Evolutionary conservation across 1,140 invertebrate species (phyloP).

Genomic region (Drosophila bocki): DNA sequence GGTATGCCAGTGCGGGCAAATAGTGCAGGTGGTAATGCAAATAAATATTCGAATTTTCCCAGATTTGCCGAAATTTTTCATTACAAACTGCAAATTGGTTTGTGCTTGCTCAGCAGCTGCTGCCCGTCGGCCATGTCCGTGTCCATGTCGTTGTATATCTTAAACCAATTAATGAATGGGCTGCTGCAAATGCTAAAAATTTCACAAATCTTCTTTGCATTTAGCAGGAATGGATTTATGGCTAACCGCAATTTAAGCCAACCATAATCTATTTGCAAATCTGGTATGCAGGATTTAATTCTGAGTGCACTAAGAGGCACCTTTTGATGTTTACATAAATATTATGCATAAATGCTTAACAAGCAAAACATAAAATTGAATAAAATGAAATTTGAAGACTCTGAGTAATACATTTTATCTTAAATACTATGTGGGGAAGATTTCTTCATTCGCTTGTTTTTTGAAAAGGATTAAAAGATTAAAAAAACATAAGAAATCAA

Average conservation of each 20-base stretch:
- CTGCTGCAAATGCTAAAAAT: slow-evolving; percentile 39
- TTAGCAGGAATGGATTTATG: slow-evolving; percentile 25
- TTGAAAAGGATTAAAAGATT: too few relatives aligned
- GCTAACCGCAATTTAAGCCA: slow-evolving; percentile 4
- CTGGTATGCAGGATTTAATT: background rate
- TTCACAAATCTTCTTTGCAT: slow-evolving; percentile 32
- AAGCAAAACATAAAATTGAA: background rate
- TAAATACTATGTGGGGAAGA: background rate
- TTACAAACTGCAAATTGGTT: slow-evolving; percentile 78
- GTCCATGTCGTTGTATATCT: slow-evolving; percentile 28
- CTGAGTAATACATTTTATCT: background rate
- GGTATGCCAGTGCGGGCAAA: background rate
- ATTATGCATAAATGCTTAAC: background rate
- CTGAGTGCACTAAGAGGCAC: background rate
- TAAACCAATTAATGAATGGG: slow-evolving; percentile 52
- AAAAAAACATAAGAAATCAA: too few relatives aligned
- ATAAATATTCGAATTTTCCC: slow-evolving; percentile 65
- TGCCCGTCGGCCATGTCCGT: slow-evolving; percentile 39
- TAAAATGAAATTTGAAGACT: background rate
- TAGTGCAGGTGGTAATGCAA: slow-evolving; percentile 52
- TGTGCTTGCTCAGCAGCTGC: slow-evolving; percentile 58
- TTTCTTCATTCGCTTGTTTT: too few relatives aligned
- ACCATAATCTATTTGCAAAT: background rate
- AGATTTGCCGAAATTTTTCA: slow-evolving; percentile 72
- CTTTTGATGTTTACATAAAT: background rate